These are phyloP conservation scores for Scalopus aquaticus DNA, from an alignment of 2,113 vertebrate genomes.

Conservation along the genomic window DNA sequence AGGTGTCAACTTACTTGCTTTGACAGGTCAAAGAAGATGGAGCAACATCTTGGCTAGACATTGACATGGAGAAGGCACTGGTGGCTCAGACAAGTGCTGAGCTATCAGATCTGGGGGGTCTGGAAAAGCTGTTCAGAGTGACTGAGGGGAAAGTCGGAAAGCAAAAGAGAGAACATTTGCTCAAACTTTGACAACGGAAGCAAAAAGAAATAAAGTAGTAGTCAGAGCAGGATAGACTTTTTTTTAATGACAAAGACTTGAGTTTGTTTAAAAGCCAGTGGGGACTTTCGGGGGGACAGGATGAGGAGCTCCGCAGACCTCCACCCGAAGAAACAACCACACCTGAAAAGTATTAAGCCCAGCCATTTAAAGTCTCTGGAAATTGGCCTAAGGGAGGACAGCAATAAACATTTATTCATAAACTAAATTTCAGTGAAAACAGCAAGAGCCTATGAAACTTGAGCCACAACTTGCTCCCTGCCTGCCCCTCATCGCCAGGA, in stretches of 20 bases:
- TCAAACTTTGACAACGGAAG: not conserved
- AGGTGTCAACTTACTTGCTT: not conserved
- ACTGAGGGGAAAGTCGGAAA: not conserved
- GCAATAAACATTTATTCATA: not conserved
- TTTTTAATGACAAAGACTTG: not conserved
- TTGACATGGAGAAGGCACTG: not conserved
- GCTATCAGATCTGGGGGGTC: not conserved
- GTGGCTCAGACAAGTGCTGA: not conserved
- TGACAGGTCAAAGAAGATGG: not conserved
- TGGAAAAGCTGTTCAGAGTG: not conserved
- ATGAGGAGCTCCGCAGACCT: no score
- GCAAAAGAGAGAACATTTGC: not conserved
- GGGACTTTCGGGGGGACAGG: not conserved
- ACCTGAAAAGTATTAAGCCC: not conserved
- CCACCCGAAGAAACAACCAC: not conserved
- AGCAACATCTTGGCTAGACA: not conserved
- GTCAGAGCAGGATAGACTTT: not conserved
- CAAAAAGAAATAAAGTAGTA: not conserved
- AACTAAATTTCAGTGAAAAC: not conserved
- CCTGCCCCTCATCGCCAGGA: not conserved
- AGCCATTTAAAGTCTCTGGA: not conserved
- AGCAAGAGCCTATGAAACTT: not conserved
- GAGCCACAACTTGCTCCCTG: not conserved
- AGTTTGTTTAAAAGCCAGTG: not conserved
- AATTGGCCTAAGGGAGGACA: not conserved